Percentiles rank a stretch among this genome's conserved stretches.
These are phyloP conservation scores for Lates calcarifer DNA, from an alignment of 2,113 vertebrate genomes.

Conservation along the genomic window DNA sequence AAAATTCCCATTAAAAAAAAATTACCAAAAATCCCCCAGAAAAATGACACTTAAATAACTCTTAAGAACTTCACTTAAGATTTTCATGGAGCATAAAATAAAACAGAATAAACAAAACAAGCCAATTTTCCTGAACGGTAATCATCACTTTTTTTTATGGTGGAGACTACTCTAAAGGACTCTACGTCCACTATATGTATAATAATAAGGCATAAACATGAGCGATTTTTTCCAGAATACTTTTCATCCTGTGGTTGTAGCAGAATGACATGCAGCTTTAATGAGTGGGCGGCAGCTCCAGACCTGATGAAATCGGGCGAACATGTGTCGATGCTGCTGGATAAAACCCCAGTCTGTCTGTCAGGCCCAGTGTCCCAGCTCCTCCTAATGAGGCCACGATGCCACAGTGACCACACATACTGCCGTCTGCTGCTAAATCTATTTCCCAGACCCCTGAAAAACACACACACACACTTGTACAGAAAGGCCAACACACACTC, in stretches of 20 bases:
- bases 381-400: conserved; percentile 72
- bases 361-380: conserved; percentile 63
- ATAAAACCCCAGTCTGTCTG: conserved; percentile 58
- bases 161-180: neutral
- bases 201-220: conserved; percentile 28
- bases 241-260: conserved; percentile 59
- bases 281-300: conserved; percentile 64
- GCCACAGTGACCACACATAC: conserved; percentile 80
- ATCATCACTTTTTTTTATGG: neutral
- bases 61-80: neutral
- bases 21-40: no score
- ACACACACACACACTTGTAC: conserved; percentile 40
- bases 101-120: neutral
- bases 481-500: neutral
- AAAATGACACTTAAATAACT: neutral
- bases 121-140: neutral
- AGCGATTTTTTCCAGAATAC: conserved; percentile 62
- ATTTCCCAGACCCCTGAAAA: conserved; percentile 79
- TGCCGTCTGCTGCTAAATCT: conserved; percentile 75
- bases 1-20: neutral
- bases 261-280: conserved; percentile 64
- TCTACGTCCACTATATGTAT: neutral
- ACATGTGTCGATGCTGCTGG: conserved; percentile 72
- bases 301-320: conserved; percentile 64
- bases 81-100: neutral